These are phyloP conservation scores for Capra hircus DNA, from an alignment of 2,113 vertebrate species.

Conservation along the genomic window DNA sequence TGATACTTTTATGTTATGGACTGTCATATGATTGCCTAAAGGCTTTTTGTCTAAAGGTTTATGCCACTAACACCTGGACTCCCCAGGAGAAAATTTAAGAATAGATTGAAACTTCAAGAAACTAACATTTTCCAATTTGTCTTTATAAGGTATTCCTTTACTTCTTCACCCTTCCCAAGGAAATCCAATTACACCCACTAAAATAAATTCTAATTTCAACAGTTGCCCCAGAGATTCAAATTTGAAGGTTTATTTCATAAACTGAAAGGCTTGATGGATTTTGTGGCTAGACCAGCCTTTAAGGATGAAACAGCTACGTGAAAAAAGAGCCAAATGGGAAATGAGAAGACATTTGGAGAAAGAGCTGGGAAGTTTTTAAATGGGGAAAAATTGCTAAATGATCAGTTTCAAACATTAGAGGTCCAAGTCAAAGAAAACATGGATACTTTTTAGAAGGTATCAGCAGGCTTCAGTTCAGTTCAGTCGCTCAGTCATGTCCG, in stretches of 20 bases:
- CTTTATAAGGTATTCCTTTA: constrained; percentile 34
- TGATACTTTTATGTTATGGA: not conserved
- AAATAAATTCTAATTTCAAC: constrained; percentile 7
- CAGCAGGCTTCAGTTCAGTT: not conserved
- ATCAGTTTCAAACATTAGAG: not conserved
- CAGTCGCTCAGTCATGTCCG: too few relatives aligned
- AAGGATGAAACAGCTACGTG: constrained; percentile 40
- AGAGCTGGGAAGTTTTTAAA: not conserved
- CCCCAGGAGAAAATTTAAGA: not conserved
- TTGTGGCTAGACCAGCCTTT: constrained; percentile 35
- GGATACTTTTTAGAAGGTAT: not conserved
- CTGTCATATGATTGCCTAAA: not conserved
- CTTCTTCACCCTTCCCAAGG: not conserved
- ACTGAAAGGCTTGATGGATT: not conserved
- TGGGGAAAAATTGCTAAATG: constrained; percentile 9
- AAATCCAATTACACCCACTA: not conserved
- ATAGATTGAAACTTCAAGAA: constrained; percentile 9
- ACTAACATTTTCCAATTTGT: not conserved
- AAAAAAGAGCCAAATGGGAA: constrained; percentile 61
- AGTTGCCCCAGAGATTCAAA: not conserved
- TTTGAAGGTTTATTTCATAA: constrained; percentile 40
- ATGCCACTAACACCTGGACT: not conserved
- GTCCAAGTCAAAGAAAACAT: not conserved
- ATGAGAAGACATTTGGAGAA: not conserved
- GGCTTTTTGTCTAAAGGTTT: not conserved